Base-by-base conservation (phyloP, 2,113 vertebrate genomes). In the Mungos mungo region DNA sequence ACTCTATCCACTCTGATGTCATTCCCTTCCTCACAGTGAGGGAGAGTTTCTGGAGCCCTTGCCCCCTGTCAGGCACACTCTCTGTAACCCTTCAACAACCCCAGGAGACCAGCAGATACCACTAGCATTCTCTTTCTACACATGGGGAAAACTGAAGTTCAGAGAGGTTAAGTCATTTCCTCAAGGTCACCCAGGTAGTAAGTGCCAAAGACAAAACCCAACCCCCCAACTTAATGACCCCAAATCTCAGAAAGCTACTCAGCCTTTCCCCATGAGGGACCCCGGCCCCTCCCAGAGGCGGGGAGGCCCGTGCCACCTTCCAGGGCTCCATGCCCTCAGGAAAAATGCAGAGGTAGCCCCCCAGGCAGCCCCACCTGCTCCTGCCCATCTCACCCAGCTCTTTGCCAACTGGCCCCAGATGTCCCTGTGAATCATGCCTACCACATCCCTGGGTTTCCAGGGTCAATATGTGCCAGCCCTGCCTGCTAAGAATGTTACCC, bases 351-450 rank as follows among this genome's bases (percentile, higher is more conserved):
- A 93, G 71, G 86, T 82, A 27, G 72, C 72, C 85, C 54, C 54
- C 4, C 54, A 38, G 54, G 68, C 76, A 69, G 77, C 77, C 63
- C 77, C 97, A 98, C 93, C 97, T 98, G 97, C 63, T 95, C 90
- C 96, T 95, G 94, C 71, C 82, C 84, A 2, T 97, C 94, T 96
- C 57, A 18, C 79, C 68, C 95, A 93, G 84, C 71, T 68, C 50
- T 52, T 41, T 79, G 96, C 82, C 97, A 95, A 31, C 63, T 33
- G 47, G 93, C 47, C 71, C 97, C 94, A 96, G 90, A 96, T 93
- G 95, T 71, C 96, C 65, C 18, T 77, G 60, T 96, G 98, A 97
- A 77, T 97, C 98, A 98, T 68, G 66, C 71, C 81, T 52, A 92
- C 84, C 76, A 33, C 88, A 80, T 74, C 94, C 76, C 50, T 57